Evolutionary conservation across 1,140 invertebrate genomes (phyloP).

Genomic region (Plutomurus gul): DNA sequence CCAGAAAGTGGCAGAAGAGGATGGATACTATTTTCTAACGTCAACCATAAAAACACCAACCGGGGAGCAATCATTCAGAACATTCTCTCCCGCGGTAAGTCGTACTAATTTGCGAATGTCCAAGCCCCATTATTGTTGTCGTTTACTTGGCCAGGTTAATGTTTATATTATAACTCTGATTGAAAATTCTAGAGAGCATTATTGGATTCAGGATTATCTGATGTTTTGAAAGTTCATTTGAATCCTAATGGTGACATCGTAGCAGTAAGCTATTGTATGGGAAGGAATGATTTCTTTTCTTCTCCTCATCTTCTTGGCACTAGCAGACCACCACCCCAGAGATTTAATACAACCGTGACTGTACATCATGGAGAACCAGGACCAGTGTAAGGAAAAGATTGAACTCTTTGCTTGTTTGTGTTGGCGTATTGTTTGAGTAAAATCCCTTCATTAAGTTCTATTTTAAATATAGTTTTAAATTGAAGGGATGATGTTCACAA

Average conservation of each 20-base stretch:
- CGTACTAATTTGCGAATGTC: conserved; percentile 42
- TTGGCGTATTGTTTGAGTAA: too few species aligned
- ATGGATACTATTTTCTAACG: conserved; percentile 77
- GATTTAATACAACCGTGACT: conserved; percentile 74
- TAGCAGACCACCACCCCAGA: conserved; percentile 53
- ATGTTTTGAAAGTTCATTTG: conserved; percentile 72
- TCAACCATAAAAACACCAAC: conserved; percentile 69
- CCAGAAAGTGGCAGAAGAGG: conserved; percentile 67
- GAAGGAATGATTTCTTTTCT: conserved; percentile 32
- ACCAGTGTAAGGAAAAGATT: conserved; percentile 67
- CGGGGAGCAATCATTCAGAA: conserved; percentile 70
- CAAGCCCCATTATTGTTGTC: not conserved
- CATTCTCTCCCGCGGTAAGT: conserved; percentile 78
- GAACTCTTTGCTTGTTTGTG: too few species aligned
- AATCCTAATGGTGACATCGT: conserved; percentile 72
- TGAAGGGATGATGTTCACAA: not conserved
- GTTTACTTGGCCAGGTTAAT: too few species aligned
- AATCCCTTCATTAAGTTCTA: conserved; percentile 4
- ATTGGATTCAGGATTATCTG: conserved; percentile 68
- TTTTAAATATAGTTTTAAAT: not conserved
- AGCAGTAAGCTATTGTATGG: conserved; percentile 61
- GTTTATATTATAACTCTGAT: not conserved
- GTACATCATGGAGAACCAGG: conserved; percentile 73
- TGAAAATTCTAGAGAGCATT: conserved; percentile 57
- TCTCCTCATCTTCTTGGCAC: conserved; percentile 41